phyloP scores from a whole-genome alignment of 2,797 vertebrate genomes.

The Falco rusticolus region DNA sequence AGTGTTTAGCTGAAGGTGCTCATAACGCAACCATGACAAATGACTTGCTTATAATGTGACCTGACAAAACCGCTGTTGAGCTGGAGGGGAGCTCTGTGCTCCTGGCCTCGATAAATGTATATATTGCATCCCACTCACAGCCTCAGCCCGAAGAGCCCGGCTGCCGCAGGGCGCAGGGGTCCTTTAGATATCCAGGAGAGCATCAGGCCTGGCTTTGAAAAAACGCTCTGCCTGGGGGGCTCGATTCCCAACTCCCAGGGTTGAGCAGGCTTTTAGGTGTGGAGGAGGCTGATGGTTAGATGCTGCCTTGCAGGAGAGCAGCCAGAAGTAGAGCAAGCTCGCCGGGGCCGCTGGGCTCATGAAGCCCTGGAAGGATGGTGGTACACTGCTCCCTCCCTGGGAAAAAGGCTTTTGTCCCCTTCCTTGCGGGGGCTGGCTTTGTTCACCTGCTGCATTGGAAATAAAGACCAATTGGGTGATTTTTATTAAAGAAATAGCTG shows the following conservation, averaged over 20 bases:
- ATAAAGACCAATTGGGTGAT: background rate
- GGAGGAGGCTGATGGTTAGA: background rate
- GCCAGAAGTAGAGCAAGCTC: background rate
- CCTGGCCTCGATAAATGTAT: background rate
- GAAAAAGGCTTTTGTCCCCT: background rate
- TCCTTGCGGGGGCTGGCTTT: slow-evolving; percentile 6
- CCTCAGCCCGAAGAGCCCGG: background rate
- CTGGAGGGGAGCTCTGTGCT: background rate
- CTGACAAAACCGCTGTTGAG: background rate
- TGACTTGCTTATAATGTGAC: background rate
- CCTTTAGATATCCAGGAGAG: background rate
- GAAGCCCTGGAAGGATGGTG: background rate
- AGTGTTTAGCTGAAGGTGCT: slow-evolving; percentile 15
- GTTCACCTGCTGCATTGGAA: background rate
- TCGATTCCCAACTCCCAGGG: background rate
- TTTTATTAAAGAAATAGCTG: slow-evolving; percentile 5
- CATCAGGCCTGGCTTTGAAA: background rate
- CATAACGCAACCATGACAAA: background rate
- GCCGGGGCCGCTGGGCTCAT: background rate
- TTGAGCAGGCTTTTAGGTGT: background rate
- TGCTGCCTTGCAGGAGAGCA: background rate
- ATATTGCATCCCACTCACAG: background rate
- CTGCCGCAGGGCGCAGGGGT: background rate
- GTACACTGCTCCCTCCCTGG: background rate
- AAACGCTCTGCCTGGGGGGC: background rate